Percentiles rank a stretch among this genome's conserved stretches.
phyloP scores from a whole-genome alignment of 2,888 invertebrate genomes.

The Ormyrus thymus region DNA sequence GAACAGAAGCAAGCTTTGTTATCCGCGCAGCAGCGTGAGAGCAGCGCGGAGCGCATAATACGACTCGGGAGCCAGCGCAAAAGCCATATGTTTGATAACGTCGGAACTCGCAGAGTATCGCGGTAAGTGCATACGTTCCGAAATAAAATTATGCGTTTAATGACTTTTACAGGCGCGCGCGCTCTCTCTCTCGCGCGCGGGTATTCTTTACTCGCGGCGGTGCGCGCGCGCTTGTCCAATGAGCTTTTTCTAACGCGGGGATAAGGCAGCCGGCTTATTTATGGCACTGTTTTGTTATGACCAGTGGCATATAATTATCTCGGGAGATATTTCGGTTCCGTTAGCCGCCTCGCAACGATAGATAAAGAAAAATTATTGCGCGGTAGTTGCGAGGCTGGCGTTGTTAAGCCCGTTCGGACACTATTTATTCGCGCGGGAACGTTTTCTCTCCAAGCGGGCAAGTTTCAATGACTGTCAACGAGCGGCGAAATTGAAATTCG shows the following conservation, averaged over 20 bases:
- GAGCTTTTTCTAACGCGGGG: too few relatives aligned
- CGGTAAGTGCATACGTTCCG: not conserved
- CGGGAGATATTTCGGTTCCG: slow-evolving; percentile 32
- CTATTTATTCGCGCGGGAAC: slow-evolving; percentile 1
- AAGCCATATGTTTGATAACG: not conserved
- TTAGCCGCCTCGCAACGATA: slow-evolving; percentile 7
- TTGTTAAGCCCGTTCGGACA: slow-evolving; percentile 12
- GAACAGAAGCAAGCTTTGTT: too few relatives aligned
- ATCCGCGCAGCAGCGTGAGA: too few relatives aligned
- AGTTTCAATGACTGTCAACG: slow-evolving; percentile 25
- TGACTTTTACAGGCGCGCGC: not conserved
- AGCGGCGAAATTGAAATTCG: slow-evolving; percentile 21
- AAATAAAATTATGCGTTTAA: slow-evolving; percentile 4
- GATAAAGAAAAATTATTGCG: slow-evolving; percentile 44
- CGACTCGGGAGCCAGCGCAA: not conserved
- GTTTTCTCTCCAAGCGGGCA: not conserved
- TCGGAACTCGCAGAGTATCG: not conserved
- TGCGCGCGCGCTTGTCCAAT: not conserved
- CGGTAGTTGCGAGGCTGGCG: slow-evolving; percentile 1
- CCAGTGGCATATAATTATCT: slow-evolving; percentile 42
- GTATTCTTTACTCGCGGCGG: not conserved
- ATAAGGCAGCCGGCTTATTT: slow-evolving; percentile 13
- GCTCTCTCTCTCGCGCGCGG: too few relatives aligned
- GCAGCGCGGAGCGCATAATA: not conserved
- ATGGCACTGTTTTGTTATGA: slow-evolving; percentile 37